A percentile compares a stretch with the other conserved stretches of the same genome.
phyloP scores from a whole-genome alignment of 2,888 invertebrate species.

The Zygothrica quintamaculata region DNA sequence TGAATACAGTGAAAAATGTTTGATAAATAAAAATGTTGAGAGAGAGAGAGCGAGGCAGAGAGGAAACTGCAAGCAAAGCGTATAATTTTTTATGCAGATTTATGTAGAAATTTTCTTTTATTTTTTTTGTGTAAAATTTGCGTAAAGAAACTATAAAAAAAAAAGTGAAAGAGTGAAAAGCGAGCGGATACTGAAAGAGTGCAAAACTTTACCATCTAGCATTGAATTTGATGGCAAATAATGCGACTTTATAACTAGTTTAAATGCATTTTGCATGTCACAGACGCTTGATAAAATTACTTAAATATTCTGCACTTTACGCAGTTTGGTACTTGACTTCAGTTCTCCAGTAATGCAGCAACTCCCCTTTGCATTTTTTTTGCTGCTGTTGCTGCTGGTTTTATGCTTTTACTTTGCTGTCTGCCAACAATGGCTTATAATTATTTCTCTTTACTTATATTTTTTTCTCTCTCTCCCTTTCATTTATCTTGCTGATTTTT shows the following conservation, averaged over 20 bases:
- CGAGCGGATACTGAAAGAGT: conserved; percentile 22
- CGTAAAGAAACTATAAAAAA: conserved; percentile 48
- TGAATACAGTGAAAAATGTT: conserved; percentile 27
- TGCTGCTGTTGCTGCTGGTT: conserved; percentile 24
- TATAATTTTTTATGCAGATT: conserved; percentile 73
- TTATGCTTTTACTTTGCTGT: conserved; percentile 50
- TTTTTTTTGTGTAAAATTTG: conserved; percentile 57
- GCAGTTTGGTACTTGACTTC: conserved; percentile 46
- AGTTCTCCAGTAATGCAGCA: conserved; percentile 1
- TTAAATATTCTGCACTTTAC: conserved; percentile 51
- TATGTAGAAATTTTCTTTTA: conserved; percentile 69
- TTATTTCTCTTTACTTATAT: conserved; percentile 47
- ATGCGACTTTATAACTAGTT: conserved; percentile 78
- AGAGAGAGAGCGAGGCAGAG: too few species aligned
- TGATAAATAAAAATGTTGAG: conserved; percentile 32
- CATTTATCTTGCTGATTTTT: conserved; percentile 1
- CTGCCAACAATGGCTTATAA: conserved; percentile 70
- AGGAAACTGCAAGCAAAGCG: conserved; percentile 16
- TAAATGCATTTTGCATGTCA: conserved; percentile 76
- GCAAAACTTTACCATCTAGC: conserved; percentile 58
- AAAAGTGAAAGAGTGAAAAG: conserved; percentile 28
- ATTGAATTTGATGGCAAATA: conserved; percentile 75
- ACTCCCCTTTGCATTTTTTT: conserved; percentile 3
- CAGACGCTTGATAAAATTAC: conserved; percentile 60
- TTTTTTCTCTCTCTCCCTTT: conserved; percentile 11